Percentiles rank a stretch among this genome's conserved stretches.
Evolutionary conservation across 2,797 vertebrate species (phyloP).

Genomic region (Crypturellus tataupa): DNA sequence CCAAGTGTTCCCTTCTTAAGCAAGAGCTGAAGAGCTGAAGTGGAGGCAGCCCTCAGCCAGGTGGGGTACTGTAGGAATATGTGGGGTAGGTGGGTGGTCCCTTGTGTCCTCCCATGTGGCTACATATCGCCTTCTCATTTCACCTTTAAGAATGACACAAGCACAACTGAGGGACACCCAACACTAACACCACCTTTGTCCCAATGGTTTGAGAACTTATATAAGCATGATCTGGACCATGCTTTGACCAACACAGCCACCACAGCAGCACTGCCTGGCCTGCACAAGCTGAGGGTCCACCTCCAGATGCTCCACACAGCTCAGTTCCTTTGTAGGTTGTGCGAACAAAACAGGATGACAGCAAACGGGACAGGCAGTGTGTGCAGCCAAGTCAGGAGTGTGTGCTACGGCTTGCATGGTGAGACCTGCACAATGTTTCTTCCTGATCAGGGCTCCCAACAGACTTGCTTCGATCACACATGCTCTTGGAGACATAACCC

Average conservation of each 20-base stretch:
- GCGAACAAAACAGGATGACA: conserved; percentile 54
- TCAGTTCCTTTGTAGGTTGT: conserved; percentile 14
- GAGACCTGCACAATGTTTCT: neutral
- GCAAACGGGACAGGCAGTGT: conserved; percentile 10
- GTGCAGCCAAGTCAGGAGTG: conserved; percentile 26
- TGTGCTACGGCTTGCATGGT: neutral
- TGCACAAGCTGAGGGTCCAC: neutral
- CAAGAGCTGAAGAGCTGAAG: neutral
- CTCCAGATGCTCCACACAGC: conserved; percentile 49
- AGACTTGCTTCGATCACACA: neutral
- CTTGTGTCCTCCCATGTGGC: neutral
- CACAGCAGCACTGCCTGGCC: neutral
- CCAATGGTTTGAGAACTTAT: conserved; percentile 40
- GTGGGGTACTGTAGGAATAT: neutral
- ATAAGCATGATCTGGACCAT: neutral
- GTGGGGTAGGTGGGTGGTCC: neutral
- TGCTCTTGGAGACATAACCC: neutral
- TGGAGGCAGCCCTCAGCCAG: neutral
- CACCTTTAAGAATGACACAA: conserved; percentile 15
- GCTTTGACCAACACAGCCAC: neutral
- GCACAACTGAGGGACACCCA: conserved; percentile 48
- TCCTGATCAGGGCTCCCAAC: neutral
- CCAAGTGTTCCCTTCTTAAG: neutral
- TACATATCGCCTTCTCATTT: neutral
- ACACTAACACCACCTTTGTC: conserved; percentile 64